A percentile compares a stretch with the other conserved stretches of the same genome.
phyloP scores from a whole-genome alignment of 2,888 invertebrate genomes.

The Xestia sexstrigata region DNA sequence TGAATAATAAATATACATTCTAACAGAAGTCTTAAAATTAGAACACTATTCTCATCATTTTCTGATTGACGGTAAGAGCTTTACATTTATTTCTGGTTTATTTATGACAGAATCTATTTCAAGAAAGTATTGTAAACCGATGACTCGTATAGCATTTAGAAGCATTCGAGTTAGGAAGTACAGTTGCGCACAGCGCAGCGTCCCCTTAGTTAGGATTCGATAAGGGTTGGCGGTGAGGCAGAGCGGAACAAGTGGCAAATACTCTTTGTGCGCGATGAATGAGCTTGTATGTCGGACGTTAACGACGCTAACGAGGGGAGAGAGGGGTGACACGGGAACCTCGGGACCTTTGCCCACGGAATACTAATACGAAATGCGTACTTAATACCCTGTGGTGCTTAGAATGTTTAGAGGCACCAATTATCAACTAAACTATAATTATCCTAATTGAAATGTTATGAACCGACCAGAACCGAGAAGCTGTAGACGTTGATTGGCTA shows the following conservation, averaged over 20 bases:
- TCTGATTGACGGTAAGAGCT: constrained; percentile 36
- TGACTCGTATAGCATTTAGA: constrained; percentile 10
- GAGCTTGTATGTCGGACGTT: constrained; percentile 66
- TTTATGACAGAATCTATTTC: constrained; percentile 48
- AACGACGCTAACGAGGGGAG: constrained; percentile 51
- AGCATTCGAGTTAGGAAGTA: constrained; percentile 20
- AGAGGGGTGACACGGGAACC: constrained; percentile 46
- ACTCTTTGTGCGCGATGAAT: constrained; percentile 74
- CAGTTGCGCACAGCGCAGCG: constrained; percentile 43
- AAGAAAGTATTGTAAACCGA: constrained; percentile 16
- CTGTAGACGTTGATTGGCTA: constrained; percentile 4
- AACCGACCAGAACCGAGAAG: neutral
- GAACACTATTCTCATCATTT: constrained; percentile 26
- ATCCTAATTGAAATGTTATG: constrained; percentile 6
- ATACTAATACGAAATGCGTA: constrained; percentile 53
- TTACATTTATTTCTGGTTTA: constrained; percentile 32
- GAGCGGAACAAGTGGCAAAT: constrained; percentile 83
- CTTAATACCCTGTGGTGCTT: constrained; percentile 29
- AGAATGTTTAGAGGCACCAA: constrained; percentile 30
- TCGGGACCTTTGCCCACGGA: constrained; percentile 35
- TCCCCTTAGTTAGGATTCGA: constrained; percentile 62
- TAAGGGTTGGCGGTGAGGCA: constrained; percentile 71
- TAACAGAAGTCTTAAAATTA: constrained; percentile 32
- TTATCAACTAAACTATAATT: constrained; percentile 1
- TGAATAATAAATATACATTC: constrained; percentile 16